Conservation (phyloP, 2,888 invertebrate genomes). For the Xanthostigma xanthostigma region DNA sequence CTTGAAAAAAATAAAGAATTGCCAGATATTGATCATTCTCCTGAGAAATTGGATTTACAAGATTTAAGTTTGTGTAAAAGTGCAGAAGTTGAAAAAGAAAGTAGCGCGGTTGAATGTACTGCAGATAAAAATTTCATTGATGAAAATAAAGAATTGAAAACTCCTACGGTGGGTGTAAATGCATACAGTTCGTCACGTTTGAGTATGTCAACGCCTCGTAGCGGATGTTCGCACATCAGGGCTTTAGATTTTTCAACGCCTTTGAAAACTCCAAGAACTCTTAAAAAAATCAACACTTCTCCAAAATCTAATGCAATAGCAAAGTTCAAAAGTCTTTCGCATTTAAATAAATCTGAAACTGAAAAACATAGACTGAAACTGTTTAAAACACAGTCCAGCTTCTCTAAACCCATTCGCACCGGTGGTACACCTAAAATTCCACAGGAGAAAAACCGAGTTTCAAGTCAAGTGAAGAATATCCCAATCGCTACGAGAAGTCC, state of each 20-base stretch:
- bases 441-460: too few relatives aligned
- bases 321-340: too few relatives aligned
- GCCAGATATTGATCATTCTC: background rate
- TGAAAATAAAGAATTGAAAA: background rate
- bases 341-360: too few relatives aligned
- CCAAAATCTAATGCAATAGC: conserved; percentile 9
- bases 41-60: background rate
- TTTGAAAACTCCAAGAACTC: conserved; percentile 5
- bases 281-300: conserved; percentile 4
- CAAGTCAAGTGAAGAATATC: background rate
- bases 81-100: background rate
- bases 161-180: background rate
- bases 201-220: conserved; percentile 11
- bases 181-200: background rate
- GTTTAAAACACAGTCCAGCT: too few relatives aligned
- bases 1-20: too few relatives aligned
- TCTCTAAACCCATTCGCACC: too few relatives aligned
- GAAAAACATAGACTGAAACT: too few relatives aligned
- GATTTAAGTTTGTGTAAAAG: background rate
- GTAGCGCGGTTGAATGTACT: background rate
- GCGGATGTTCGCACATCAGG: conserved; percentile 18
- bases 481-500: conserved; percentile 9
- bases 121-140: background rate
- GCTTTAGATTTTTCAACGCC: conserved; percentile 21
- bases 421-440: too few relatives aligned